Conservation (phyloP, 2,113 vertebrate species). For the Pteronura brasiliensis region DNA sequence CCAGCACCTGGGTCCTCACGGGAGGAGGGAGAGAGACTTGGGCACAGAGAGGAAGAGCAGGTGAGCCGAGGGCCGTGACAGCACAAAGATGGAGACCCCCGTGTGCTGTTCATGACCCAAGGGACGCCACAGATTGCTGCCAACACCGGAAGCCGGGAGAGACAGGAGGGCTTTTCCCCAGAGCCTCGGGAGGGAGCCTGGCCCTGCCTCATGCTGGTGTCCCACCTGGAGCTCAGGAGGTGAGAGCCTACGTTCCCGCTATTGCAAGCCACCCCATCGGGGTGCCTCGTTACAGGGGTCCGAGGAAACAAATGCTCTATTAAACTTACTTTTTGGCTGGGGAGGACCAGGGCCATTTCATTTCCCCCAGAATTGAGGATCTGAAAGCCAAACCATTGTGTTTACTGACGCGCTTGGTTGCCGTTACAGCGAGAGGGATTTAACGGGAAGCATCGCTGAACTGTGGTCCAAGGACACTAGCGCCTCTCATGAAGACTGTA, state of each 20-base stretch:
- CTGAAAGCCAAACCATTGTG: not conserved
- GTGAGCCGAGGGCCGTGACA: fast-evolving
- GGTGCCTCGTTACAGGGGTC: not conserved
- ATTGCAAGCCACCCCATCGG: fast-evolving
- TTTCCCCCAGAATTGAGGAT: fast-evolving
- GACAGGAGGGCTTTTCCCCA: fast-evolving
- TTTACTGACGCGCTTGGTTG: not conserved
- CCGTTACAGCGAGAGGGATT: fast-evolving
- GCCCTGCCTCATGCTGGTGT: not conserved
- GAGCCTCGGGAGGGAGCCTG: fast-evolving
- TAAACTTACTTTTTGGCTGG: not conserved
- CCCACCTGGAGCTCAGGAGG: not conserved
- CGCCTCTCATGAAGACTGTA: fast-evolving
- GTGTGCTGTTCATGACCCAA: fast-evolving
- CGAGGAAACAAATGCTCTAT: not conserved
- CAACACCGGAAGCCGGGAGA: not conserved
- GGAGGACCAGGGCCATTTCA: not conserved
- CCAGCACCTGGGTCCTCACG: fast-evolving
- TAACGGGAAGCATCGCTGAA: no score
- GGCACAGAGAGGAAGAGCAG: no score
- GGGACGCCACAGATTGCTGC: not conserved
- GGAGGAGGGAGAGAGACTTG: not conserved
- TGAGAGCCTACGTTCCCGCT: not conserved
- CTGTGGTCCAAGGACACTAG: not conserved
- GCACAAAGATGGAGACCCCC: fast-evolving